These are phyloP conservation scores for Tyto alba DNA, from an alignment of 2,113 vertebrate species.

Conservation along the genomic window DNA sequence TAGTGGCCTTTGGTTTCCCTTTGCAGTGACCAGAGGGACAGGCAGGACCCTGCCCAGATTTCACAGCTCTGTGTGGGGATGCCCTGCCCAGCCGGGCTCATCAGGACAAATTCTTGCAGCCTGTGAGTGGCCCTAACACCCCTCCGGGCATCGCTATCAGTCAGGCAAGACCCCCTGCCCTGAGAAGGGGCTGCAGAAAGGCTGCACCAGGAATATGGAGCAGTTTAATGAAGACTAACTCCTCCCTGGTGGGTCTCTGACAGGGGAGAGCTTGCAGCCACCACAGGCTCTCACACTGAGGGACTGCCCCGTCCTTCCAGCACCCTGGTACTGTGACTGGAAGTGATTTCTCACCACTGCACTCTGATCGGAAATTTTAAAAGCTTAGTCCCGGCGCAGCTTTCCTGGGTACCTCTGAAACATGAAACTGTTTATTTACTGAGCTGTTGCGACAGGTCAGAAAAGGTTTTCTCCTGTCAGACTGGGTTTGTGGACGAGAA, in stretches of 20 bases:
- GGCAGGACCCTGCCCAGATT: background rate
- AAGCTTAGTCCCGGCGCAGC: background rate
- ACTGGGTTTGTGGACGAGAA: background rate
- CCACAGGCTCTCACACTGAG: background rate
- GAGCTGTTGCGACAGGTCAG: background rate
- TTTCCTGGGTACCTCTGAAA: background rate
- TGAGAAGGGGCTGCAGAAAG: background rate
- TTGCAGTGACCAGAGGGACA: rapidly evolving
- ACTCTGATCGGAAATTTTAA: background rate
- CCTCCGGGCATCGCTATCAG: background rate
- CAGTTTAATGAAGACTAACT: background rate
- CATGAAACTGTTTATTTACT: background rate
- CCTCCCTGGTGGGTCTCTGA: background rate
- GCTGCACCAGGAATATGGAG: background rate
- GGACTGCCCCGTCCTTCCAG: background rate
- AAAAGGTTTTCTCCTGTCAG: background rate
- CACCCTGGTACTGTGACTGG: background rate
- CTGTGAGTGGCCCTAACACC: background rate
- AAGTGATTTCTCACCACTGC: background rate
- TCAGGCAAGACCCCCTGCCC: background rate
- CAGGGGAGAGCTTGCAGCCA: background rate
- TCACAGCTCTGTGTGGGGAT: background rate
- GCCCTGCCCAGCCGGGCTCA: background rate
- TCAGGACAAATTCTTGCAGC: background rate
- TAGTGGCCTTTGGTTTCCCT: background rate